Evolutionary conservation across 2,797 vertebrate species (phyloP).

Genomic region (Phoeniculus purpureus): DNA sequence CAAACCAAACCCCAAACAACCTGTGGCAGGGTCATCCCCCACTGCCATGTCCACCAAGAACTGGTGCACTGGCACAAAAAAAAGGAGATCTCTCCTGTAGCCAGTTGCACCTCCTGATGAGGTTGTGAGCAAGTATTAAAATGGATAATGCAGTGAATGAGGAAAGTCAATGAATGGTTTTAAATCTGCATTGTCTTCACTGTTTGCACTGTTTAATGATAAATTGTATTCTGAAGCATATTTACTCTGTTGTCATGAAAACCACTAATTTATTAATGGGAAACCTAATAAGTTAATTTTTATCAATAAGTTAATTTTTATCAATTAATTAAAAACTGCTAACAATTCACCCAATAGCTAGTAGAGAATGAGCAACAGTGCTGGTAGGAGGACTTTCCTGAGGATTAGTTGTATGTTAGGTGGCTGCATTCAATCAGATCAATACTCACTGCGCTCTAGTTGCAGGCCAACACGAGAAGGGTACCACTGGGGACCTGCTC

Average conservation of each 20-base stretch:
- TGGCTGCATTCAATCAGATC: neutral
- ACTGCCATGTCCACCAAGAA: neutral
- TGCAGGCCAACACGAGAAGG: slow-evolving; percentile 80
- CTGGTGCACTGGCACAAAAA: neutral
- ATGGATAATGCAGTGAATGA: neutral
- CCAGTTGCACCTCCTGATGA: neutral
- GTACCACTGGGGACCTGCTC: slow-evolving; percentile 77
- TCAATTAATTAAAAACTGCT: neutral
- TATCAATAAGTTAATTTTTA: neutral
- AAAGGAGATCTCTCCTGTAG: neutral
- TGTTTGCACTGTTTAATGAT: neutral
- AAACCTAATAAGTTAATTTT: neutral
- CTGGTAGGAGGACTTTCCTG: neutral
- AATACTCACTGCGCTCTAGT: slow-evolving; percentile 77
- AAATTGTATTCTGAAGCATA: neutral
- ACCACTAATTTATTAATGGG: neutral
- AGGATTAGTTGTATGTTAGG: neutral
- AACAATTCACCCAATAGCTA: neutral
- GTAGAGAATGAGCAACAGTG: fast-evolving
- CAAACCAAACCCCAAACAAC: neutral
- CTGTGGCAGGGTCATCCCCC: neutral
- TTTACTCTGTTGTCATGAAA: neutral
- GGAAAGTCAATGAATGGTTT: neutral
- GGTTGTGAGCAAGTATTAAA: neutral
- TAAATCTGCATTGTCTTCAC: neutral